Percentiles rank a stretch among this genome's conserved stretches.
Conservation (phyloP, 2,113 vertebrate genomes). For the Probosciger aterrimus region DNA sequence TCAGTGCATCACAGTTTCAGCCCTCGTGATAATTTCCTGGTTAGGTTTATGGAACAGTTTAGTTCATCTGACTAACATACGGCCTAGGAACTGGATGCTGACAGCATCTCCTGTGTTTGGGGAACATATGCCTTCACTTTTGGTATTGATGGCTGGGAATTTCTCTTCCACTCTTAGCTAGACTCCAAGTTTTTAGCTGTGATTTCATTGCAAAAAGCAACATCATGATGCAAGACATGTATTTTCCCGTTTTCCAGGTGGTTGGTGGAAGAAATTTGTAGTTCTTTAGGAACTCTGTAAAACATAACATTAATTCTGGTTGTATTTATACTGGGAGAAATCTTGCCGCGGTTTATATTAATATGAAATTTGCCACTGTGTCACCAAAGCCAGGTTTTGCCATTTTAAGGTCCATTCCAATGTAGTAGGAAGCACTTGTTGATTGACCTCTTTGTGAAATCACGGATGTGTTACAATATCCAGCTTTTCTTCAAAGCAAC, state of each 20-base stretch:
- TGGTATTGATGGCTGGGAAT: neutral
- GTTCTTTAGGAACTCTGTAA: neutral
- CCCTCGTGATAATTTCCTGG: conserved; percentile 3
- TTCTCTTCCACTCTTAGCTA: neutral
- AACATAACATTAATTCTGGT: neutral
- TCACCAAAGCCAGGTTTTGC: neutral
- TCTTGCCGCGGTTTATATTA: neutral
- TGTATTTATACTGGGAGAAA: neutral
- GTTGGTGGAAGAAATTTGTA: neutral
- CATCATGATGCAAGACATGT: neutral
- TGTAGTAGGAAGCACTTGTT: neutral
- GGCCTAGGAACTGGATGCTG: neutral
- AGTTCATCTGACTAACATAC: conserved; percentile 27
- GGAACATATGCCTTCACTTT: neutral
- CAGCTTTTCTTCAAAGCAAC: neutral
- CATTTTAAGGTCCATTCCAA: neutral
- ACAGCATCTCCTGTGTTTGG: neutral
- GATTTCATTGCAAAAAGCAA: neutral
- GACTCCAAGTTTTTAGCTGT: neutral
- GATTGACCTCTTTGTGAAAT: neutral
- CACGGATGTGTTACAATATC: fast-evolving
- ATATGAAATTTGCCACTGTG: neutral
- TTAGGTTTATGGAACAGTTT: neutral
- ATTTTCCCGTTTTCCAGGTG: neutral
- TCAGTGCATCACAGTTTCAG: conserved; percentile 8